Evolutionary conservation across 1,140 invertebrate genomes (phyloP).

Genomic region (Drosophila tani): DNA sequence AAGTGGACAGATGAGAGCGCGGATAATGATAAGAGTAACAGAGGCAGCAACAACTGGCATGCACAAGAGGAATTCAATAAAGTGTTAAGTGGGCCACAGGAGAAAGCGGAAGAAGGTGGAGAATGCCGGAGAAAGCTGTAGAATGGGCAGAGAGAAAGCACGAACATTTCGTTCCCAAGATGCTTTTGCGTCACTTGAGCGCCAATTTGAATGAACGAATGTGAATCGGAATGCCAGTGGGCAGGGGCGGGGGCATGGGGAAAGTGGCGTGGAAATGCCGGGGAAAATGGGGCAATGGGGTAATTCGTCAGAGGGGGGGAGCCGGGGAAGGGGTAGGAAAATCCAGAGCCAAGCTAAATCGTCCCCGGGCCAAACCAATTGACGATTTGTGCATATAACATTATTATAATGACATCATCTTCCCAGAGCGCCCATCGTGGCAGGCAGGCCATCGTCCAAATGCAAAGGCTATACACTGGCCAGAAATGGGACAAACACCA

Average conservation of each 20-base stretch:
- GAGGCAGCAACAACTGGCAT: constrained; percentile 13
- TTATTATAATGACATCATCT: constrained; percentile 72
- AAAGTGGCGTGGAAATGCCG: not conserved
- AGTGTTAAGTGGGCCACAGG: constrained; percentile 49
- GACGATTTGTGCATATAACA: constrained; percentile 65
- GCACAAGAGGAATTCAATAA: constrained; percentile 69
- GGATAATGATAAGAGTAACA: constrained; percentile 48
- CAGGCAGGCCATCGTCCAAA: constrained; percentile 24
- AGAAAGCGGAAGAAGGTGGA: not conserved
- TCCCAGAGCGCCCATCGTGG: constrained; percentile 1
- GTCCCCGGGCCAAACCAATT: constrained; percentile 51
- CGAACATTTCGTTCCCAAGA: constrained; percentile 56
- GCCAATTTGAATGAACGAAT: constrained; percentile 53
- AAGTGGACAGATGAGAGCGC: constrained; percentile 53
- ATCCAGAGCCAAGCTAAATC: constrained; percentile 21
- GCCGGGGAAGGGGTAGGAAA: not conserved
- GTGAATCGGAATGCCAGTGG: constrained; percentile 33
- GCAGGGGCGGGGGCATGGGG: not conserved
- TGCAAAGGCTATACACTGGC: constrained; percentile 15
- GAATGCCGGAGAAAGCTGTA: not conserved
- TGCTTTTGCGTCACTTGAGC: constrained; percentile 67
- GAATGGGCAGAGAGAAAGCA: constrained; percentile 6
- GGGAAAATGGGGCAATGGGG: not conserved
- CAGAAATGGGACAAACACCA: not conserved
- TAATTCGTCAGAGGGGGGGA: not conserved